These are phyloP conservation scores for Paragorgia papillata DNA, from an alignment of 92 coral and sea anemone species.

Conservation along the genomic window DNA sequence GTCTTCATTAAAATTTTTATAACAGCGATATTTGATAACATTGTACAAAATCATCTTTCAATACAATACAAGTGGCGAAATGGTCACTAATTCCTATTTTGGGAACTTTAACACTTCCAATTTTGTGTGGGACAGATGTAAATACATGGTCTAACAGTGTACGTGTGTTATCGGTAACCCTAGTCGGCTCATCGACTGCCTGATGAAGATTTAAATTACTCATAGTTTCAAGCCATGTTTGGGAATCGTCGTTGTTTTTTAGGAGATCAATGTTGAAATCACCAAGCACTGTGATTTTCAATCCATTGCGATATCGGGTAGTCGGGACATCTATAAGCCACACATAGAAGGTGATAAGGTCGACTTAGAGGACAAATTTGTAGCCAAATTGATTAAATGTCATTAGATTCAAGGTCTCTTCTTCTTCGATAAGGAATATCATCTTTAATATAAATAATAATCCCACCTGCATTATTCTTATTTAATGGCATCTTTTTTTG, in stretches of 20 bases:
- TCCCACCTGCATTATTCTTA: slow-evolving; percentile 7
- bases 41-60: slow-evolving; percentile 15
- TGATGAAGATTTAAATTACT: slow-evolving; percentile 33
- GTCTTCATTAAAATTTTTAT: slow-evolving; percentile 20
- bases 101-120: slow-evolving; percentile 13
- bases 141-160: slow-evolving; percentile 35
- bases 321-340: slow-evolving; percentile 32
- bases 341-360: slow-evolving; percentile 24
- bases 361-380: slow-evolving; percentile 41
- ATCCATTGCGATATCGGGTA: slow-evolving; percentile 27
- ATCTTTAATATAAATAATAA: background rate
- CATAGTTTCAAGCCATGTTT: slow-evolving; percentile 20
- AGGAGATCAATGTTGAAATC: slow-evolving; percentile 40
- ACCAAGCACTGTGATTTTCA: slow-evolving; percentile 33
- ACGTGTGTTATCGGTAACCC: slow-evolving; percentile 1
- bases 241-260: background rate
- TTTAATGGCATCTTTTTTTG: too few relatives aligned
- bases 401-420: slow-evolving; percentile 36
- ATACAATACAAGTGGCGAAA: too few relatives aligned
- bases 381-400: slow-evolving; percentile 41
- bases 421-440: slow-evolving; percentile 19
- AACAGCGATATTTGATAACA: slow-evolving; percentile 30
- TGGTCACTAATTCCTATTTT: slow-evolving; percentile 31
- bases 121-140: background rate
- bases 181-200: slow-evolving; percentile 29